Evolutionary conservation across 1,140 invertebrate species (phyloP).

Genomic region (Saccostrea cuccullata): DNA sequence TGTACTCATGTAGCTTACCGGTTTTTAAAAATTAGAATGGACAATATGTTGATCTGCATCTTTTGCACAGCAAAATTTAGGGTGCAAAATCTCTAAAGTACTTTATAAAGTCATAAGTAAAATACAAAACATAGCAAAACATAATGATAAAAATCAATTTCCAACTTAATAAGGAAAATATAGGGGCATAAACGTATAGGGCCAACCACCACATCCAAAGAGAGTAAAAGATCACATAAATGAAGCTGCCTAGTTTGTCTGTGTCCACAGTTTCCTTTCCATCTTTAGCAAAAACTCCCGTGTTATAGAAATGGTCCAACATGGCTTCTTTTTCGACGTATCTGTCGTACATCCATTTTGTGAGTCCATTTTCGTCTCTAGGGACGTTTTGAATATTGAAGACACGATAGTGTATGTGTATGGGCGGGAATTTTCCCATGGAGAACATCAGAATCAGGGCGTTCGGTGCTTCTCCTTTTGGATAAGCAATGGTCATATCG

Average conservation of each 20-base stretch:
- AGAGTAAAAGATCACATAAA: not conserved
- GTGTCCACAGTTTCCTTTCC: not conserved
- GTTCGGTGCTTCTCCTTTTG: conserved; percentile 82
- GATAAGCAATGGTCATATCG: conserved; percentile 96
- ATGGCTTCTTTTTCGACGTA: conserved; percentile 79
- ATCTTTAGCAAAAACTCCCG: conserved; percentile 79
- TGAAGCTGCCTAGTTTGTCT: not conserved
- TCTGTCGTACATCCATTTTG: conserved; percentile 77
- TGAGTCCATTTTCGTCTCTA: conserved; percentile 71
- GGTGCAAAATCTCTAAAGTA: not conserved
- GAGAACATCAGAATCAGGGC: conserved; percentile 65
- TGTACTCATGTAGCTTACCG: too few relatives aligned
- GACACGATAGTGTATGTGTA: conserved; percentile 64
- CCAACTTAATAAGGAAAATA: not conserved
- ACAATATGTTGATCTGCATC: too few relatives aligned
- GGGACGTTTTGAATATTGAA: conserved; percentile 72
- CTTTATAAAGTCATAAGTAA: not conserved
- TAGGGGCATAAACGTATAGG: not conserved
- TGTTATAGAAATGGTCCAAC: conserved; percentile 82
- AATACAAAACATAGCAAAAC: not conserved
- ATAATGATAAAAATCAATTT: not conserved
- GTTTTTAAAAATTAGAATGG: too few relatives aligned
- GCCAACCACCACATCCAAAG: not conserved
- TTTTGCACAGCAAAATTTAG: too few relatives aligned
- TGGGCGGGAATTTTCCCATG: conserved; percentile 54